Evolutionary conservation across 2,797 vertebrate species (phyloP), one percentile per base, ranked within the genome.

Genomic region (Phrynocephalus vlangalii): DNA sequence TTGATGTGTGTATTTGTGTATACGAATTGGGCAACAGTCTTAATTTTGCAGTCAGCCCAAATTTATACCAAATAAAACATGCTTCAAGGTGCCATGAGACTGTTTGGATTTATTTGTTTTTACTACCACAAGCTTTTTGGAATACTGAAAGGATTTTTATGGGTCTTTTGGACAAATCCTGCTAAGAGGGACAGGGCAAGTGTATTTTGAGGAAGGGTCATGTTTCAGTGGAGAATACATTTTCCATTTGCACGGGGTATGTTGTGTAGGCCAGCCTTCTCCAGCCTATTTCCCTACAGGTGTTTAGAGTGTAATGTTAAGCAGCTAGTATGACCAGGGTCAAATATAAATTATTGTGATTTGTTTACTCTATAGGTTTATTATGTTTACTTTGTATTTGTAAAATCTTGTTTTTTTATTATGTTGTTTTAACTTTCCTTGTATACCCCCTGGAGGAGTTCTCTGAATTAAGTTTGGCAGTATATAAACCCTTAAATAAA

Each of bases 271-370:
- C n/a, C 50, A 28, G 76, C 11, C 6, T 79, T n/a, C 18, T 52
- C 77, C 52, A 56, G 50, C 18, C 83, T 89, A 79, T 91, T 76
- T 38, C 15, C 5, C 38, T 44, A 44, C 30, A 86, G 82, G 63
- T 20, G 8, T 3, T 38, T 44, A 16, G 85, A 86, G 48, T 48
- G 26, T n/a, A 38, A 30, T 6, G 11, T 71, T 5, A 84, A 6
- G 86, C 38, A 44, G 38, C 38, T 44, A 44, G 38, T 44, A 44
- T 44, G 38, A 44, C 38, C 38, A 44, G 38, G 38, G 3, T 44
- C 38, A 44, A 44, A 44, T 44, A 44, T 44, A 44, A 44, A 44
- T 44, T 44, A 44, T 44, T 44, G 38, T 44, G 38, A 44, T 44
- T 44, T 44, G 38, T 44, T 44, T 44, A 44, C 38, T 44, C 38